Conservation (phyloP, 2,797 vertebrate species). For the Oreonectes daqikongensis region DNA sequence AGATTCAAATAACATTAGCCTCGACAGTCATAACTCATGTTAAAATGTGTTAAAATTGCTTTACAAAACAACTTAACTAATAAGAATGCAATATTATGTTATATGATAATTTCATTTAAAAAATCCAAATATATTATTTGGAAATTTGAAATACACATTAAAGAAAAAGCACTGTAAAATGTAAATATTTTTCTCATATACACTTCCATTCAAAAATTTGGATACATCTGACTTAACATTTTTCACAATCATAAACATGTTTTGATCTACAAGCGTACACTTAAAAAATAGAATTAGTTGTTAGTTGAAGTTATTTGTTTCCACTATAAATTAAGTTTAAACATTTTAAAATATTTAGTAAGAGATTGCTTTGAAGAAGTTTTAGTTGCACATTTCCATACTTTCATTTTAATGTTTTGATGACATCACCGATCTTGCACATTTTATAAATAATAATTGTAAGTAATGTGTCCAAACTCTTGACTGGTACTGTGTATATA, state of each 20-base stretch:
- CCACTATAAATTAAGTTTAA: neutral
- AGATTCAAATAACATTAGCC: constrained; percentile 1
- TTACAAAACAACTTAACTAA: neutral
- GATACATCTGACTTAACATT: neutral
- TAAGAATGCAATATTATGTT: neutral
- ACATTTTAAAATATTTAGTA: no score
- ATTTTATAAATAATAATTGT: neutral
- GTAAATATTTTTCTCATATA: neutral
- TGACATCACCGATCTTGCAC: neutral
- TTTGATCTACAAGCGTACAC: neutral
- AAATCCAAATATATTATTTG: no score
- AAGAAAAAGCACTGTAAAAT: no score
- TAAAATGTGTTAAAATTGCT: neutral
- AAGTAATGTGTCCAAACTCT: neutral
- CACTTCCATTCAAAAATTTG: neutral
- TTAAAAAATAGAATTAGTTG: neutral
- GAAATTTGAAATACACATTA: no score
- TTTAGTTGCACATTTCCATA: no score
- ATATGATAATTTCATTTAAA: neutral
- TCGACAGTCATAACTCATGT: neutral
- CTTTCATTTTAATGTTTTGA: neutral
- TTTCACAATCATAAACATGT: neutral
- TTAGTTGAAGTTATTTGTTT: neutral
- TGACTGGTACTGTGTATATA: neutral
- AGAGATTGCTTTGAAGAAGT: no score